Evolutionary conservation across 2,113 vertebrate genomes (phyloP), one percentile per base, ranked within the genome.

Genomic region (Limnothrissa miodon): DNA sequence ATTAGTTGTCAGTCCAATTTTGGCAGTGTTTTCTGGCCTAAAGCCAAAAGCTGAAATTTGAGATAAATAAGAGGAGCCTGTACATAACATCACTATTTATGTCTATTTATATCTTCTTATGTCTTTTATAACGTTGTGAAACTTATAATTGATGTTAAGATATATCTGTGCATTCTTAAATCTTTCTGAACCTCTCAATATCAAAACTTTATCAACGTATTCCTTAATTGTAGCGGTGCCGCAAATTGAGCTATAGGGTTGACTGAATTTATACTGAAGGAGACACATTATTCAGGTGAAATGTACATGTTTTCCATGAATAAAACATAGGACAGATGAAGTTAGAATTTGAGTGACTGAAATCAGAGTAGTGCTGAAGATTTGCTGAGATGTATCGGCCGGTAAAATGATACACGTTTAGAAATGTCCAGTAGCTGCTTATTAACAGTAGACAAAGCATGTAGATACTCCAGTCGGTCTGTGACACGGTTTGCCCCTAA

Each of bases 1-100:
- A 17, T 74, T 74, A 36, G 29, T 17, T 29, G 29, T 74, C 66
- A 1, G 15, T 74, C 66, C 66, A 74, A 74, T 29, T 74, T 74
- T 74, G 66, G 66, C 66, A 74, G 66, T 74, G 13, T 74, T 74
- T 74, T 74, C 62, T 74, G 66, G 66, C 66, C 11, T 74, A 74
- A 15, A 29, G n/a, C 66, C 66, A 74, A 36, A 74, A 74, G 66
- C 29, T 74, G 13, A 74, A 74, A 10, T 15, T 74, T 74, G 29
- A 74, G 25, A 74, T 17, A 33, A 74, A 74, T 39, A 74, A 74
- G 29, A 74, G 36, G 66, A 36, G 29, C 66, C 33, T 74, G 29
- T 33, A 36, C 36, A 74, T 5, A 39, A 39, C 25, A 74, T 74
- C 13, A 74, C 29, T 23, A 56, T 5, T n/a, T n/a, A n/a, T n/a